phyloP scores from a whole-genome alignment of 2,888 invertebrate genomes.

The Xylota segnis region DNA sequence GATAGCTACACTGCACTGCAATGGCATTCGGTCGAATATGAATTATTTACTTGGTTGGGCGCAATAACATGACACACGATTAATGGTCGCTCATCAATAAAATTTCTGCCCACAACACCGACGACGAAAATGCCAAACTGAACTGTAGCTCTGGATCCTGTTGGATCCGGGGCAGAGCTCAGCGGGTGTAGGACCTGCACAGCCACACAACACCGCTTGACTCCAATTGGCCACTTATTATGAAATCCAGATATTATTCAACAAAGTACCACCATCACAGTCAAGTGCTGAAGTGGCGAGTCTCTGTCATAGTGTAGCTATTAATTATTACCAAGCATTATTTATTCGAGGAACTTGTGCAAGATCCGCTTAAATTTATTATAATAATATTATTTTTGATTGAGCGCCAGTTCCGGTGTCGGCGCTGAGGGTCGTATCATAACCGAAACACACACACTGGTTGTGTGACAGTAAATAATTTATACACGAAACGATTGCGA shows the following conservation, averaged over 20 bases:
- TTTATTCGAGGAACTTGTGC: slow-evolving; percentile 61
- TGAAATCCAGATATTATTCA: slow-evolving; percentile 50
- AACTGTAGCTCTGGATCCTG: background rate
- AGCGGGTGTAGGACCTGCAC: slow-evolving; percentile 4
- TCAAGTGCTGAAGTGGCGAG: slow-evolving; percentile 37
- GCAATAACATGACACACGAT: slow-evolving; percentile 56
- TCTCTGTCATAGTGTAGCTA: slow-evolving; percentile 12
- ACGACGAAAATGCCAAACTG: background rate
- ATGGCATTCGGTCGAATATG: slow-evolving; percentile 17
- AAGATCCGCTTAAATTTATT: slow-evolving; percentile 60
- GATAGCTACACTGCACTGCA: background rate
- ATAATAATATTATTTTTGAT: slow-evolving; percentile 61
- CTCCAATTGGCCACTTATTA: slow-evolving; percentile 58
- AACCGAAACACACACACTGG: background rate
- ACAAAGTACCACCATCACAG: slow-evolving; percentile 6
- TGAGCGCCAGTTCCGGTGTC: slow-evolving; percentile 48
- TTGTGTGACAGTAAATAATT: slow-evolving; percentile 12
- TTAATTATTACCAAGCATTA: slow-evolving; percentile 52
- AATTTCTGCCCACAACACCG: slow-evolving; percentile 14
- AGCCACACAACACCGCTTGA: slow-evolving; percentile 12
- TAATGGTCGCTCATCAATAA: slow-evolving; percentile 59
- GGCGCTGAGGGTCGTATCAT: background rate
- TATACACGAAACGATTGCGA: slow-evolving; percentile 2
- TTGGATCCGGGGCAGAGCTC: background rate
- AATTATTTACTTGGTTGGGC: slow-evolving; percentile 50